phyloP scores from a whole-genome alignment of 2,888 invertebrate genomes.

The Mythimna vitellina region DNA sequence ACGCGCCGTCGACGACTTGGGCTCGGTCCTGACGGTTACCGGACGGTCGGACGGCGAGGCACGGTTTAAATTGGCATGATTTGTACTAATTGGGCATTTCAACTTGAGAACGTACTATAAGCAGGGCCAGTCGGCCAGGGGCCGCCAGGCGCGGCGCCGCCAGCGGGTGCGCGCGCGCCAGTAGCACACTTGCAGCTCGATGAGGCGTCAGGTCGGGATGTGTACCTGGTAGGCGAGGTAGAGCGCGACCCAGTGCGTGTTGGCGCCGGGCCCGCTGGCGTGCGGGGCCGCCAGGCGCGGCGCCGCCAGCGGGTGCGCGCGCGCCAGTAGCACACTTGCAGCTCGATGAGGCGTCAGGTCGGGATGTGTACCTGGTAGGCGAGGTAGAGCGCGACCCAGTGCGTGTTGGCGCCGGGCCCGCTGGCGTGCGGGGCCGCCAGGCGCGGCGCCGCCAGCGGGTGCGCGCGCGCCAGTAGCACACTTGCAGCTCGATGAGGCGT shows the following conservation, averaged over 20 bases:
- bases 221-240: slow-evolving; percentile 96
- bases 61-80: too few relatives aligned
- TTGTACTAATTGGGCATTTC: too few relatives aligned
- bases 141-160: slow-evolving; percentile 74
- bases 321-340: slow-evolving; percentile 93
- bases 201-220: too few relatives aligned
- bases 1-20: too few relatives aligned
- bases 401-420: slow-evolving; percentile 66
- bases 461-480: slow-evolving; percentile 94
- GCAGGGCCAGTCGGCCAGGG: too few relatives aligned
- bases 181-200: too few relatives aligned
- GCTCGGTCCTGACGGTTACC: too few relatives aligned
- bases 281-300: slow-evolving; percentile 67
- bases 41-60: too few relatives aligned
- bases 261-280: slow-evolving; percentile 53
- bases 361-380: slow-evolving; percentile 93
- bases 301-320: slow-evolving; percentile 95
- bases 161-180: slow-evolving; percentile 96
- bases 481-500: too few relatives aligned
- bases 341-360: too few relatives aligned
- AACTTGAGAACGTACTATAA: too few relatives aligned
- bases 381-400: slow-evolving; percentile 94
- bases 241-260: slow-evolving; percentile 91
- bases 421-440: slow-evolving; percentile 56
- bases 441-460: slow-evolving; percentile 92